phyloP scores from a whole-genome alignment of 2,888 invertebrate genomes.

The Eupithecia subfuscata region DNA sequence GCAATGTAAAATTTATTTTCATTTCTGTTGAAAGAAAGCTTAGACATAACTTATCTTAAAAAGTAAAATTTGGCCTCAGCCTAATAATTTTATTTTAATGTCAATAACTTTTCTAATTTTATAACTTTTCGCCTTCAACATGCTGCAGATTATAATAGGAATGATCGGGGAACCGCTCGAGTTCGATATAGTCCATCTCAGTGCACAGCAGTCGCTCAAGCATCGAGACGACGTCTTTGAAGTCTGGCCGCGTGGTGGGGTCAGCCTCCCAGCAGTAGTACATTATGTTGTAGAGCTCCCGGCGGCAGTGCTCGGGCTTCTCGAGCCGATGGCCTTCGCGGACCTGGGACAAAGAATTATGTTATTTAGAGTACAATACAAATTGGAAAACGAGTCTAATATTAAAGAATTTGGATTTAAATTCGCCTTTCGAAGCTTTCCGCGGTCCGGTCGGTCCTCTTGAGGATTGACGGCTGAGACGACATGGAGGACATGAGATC shows the following conservation, averaged over 20 bases:
- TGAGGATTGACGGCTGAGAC: too few species aligned
- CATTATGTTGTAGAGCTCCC: constrained; percentile 97
- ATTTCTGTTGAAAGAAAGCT: neutral
- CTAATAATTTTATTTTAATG: neutral
- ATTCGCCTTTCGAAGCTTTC: too few species aligned
- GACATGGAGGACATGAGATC: too few species aligned
- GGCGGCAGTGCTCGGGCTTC: constrained; percentile 96
- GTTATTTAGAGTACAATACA: too few species aligned
- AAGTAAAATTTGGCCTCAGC: neutral
- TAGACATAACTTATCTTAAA: neutral
- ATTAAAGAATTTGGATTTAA: too few species aligned
- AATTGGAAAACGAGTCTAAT: too few species aligned
- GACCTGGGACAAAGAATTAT: constrained; percentile 71
- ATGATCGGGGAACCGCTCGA: constrained; percentile 96
- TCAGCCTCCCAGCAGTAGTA: constrained; percentile 97
- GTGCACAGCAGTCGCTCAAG: constrained; percentile 93
- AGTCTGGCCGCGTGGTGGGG: constrained; percentile 92
- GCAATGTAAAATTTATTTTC: neutral
- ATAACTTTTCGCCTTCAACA: constrained; percentile 91
- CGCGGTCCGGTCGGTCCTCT: too few species aligned
- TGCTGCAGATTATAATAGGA: constrained; percentile 95
- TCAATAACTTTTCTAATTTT: constrained; percentile 21
- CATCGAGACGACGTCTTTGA: constrained; percentile 91
- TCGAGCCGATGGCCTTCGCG: constrained; percentile 95
- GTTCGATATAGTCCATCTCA: constrained; percentile 96